Evolutionary conservation across 2,113 vertebrate genomes (phyloP).

Genomic region (Colossoma macropomum): DNA sequence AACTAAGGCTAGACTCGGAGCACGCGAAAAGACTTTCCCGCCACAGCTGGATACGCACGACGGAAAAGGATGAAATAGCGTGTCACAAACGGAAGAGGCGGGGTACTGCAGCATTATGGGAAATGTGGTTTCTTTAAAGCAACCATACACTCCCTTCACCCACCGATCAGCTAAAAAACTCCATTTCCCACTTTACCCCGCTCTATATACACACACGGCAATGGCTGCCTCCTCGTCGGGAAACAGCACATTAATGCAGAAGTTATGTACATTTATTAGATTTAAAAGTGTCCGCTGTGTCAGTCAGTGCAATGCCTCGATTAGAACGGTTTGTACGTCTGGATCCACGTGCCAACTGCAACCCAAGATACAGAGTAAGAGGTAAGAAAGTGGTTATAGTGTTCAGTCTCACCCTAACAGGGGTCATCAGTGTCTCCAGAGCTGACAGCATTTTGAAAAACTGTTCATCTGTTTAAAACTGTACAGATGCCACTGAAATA

Average conservation of each 20-base stretch:
- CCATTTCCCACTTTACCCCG: slow-evolving; percentile 58
- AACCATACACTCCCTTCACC: too few relatives aligned
- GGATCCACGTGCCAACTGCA: slow-evolving; percentile 42
- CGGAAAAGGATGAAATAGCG: not conserved
- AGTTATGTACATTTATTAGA: slow-evolving; percentile 57
- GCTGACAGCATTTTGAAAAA: too few relatives aligned
- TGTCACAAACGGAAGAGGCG: not conserved
- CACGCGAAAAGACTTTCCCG: too few relatives aligned
- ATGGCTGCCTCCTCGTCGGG: slow-evolving; percentile 71
- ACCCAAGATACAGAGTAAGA: slow-evolving; percentile 41
- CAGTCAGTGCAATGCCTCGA: not conserved
- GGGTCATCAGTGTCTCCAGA: not conserved
- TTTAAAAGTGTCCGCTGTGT: slow-evolving; percentile 35
- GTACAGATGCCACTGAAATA: too few relatives aligned
- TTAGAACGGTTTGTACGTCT: slow-evolving; percentile 59
- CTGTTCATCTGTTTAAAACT: too few relatives aligned
- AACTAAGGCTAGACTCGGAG: too few relatives aligned
- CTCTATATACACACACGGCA: not conserved
- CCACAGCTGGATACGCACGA: too few relatives aligned
- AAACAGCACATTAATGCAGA: slow-evolving; percentile 53
- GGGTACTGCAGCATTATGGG: slow-evolving; percentile 40
- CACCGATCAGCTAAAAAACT: slow-evolving; percentile 51
- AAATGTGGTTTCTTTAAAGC: slow-evolving; percentile 62
- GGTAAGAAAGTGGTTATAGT: slow-evolving; percentile 33
- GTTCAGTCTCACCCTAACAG: not conserved